These are phyloP conservation scores for Hypotaenidia philippensis DNA, from an alignment of 2,797 vertebrate species.

Conservation along the genomic window DNA sequence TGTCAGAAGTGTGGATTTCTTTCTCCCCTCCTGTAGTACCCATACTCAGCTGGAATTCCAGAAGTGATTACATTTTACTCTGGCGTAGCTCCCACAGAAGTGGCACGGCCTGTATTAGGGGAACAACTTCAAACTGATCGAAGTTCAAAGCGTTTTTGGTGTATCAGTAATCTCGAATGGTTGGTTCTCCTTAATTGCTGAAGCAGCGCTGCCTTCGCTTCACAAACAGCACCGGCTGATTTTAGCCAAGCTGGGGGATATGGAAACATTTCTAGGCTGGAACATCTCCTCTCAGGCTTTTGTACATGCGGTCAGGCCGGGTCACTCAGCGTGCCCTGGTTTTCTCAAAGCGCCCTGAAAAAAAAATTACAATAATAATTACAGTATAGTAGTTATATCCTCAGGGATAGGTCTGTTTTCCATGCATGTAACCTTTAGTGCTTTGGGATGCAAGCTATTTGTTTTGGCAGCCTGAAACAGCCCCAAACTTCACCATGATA, in stretches of 20 bases:
- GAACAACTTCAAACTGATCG: background rate
- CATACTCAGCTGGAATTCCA: background rate
- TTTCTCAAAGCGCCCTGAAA: constrained; percentile 44
- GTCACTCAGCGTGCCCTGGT: background rate
- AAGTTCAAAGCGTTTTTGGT: constrained; percentile 1
- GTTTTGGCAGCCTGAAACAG: constrained; percentile 42
- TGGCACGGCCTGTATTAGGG: background rate
- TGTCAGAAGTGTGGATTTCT: background rate
- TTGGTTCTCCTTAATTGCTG: background rate
- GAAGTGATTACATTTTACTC: background rate
- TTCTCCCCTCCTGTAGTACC: accelerated
- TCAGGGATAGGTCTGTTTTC: constrained; percentile 62
- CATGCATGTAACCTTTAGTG: constrained; percentile 68
- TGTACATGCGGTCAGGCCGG: background rate
- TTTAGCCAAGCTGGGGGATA: background rate
- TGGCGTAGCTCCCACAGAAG: background rate
- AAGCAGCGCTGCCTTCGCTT: background rate
- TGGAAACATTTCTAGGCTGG: background rate
- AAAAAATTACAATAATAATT: constrained; percentile 57
- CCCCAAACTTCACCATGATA: constrained; percentile 63
- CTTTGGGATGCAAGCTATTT: constrained; percentile 42
- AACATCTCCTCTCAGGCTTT: background rate
- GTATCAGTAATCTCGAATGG: background rate
- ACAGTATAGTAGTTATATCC: constrained; percentile 50
- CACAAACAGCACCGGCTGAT: background rate